Conservation (phyloP, 2,113 vertebrate species). For the Sylvilagus bachmani region DNA sequence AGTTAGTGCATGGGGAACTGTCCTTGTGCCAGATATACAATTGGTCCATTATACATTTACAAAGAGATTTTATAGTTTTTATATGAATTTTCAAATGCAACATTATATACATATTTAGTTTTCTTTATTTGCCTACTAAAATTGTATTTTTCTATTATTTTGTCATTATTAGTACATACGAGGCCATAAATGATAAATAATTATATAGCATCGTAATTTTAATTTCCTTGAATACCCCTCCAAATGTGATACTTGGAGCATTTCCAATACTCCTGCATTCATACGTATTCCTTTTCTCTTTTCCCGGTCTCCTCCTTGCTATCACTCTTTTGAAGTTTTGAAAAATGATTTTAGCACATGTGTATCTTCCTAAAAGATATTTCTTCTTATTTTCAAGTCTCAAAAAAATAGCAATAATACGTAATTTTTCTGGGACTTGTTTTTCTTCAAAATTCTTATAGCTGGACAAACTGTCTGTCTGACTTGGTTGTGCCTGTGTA, state of each 20-base stretch:
- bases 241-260: not conserved
- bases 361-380: not conserved
- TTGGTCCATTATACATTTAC: not conserved
- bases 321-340: not conserved
- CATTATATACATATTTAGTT: not conserved
- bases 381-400: not conserved
- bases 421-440: not conserved
- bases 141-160: not conserved
- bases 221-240: not conserved
- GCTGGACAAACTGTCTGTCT: not conserved
- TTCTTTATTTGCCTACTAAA: not conserved
- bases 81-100: not conserved
- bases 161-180: not conserved
- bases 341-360: not conserved
- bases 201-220: not conserved
- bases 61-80: slow-evolving; percentile 21
- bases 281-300: not conserved
- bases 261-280: not conserved
- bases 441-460: slow-evolving; percentile 41
- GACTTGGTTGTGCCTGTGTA: not conserved
- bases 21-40: not conserved
- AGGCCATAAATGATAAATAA: not conserved
- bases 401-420: not conserved
- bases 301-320: not conserved
- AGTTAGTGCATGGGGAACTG: not conserved